Evolutionary conservation across 2,797 vertebrate species (phyloP), one percentile per base, ranked within the genome.

Genomic region (Onychomys arenicola): DNA sequence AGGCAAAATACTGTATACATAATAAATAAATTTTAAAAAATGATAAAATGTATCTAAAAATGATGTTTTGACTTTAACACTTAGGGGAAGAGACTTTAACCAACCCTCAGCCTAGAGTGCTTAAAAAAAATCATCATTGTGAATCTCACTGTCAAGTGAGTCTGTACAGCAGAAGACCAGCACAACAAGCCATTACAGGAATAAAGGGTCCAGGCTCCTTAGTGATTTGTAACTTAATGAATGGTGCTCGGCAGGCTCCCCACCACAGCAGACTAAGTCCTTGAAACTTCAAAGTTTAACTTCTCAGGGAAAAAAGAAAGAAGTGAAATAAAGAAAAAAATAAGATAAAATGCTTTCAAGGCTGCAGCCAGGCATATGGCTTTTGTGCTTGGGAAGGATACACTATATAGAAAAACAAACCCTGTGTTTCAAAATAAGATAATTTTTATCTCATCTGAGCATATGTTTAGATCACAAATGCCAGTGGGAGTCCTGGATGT

Each of bases 271-370:
- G 88, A 95, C 34, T 91, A 95, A 96, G 91, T 84, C 25, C 96
- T 96, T 95, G 86, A 96, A 96, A 95, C 93, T 91, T 97, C 86
- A 93, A 97, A 96, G 75, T 97, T 93, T 69, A 91, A 88, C 27
- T 90, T 92, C 69, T 49, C 27, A 92, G n/a, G 52, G 46, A 25
- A 61, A 82, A 69, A 71, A 92, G 40, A 3, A 85, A 23, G 34
- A 91, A 46, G 77, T n/a, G 13, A 91, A 94, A 89, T 89, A 46
- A 94, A 95, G 69, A 73, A 90, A 95, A 95, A 88, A 85, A 46
- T 93, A 93, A 94, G 94, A 84, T 52, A 95, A 65, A 86, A 84
- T 40, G 57, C 89, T 85, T 92, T 96, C 40, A 90, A 95, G 88
- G 65, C 14, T 78, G 19, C 57, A 93, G 63, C 34, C 16, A 88